phyloP scores from a whole-genome alignment of 2,888 invertebrate genomes.

The Tholera decimalis region DNA sequence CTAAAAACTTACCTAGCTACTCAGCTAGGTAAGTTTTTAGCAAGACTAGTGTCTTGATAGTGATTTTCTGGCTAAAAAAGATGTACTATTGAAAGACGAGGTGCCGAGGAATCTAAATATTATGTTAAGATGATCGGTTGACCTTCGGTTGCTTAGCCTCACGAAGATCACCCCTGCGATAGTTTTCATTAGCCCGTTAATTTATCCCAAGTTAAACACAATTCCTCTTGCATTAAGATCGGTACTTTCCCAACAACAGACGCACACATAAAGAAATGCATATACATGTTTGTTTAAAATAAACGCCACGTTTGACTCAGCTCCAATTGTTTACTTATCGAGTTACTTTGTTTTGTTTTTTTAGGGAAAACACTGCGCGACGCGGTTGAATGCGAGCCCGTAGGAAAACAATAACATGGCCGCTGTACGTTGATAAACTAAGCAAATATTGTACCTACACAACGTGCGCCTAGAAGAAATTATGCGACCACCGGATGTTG shows the following conservation, averaged over 20 bases:
- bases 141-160: too few species aligned
- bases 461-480: conserved; percentile 49
- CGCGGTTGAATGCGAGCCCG: conserved; percentile 65
- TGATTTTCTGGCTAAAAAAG: too few species aligned
- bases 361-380: conserved; percentile 76
- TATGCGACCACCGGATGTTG: conserved; percentile 51
- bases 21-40: too few species aligned
- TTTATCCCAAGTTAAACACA: conserved; percentile 10
- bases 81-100: too few species aligned
- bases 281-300: conserved; percentile 63
- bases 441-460: conserved; percentile 58
- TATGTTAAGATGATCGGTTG: too few species aligned
- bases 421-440: conserved; percentile 60
- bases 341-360: conserved; percentile 82
- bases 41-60: too few species aligned
- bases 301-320: conserved; percentile 70
- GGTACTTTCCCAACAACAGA: conserved; percentile 39
- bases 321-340: conserved; percentile 77
- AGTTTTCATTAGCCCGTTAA: background rate
- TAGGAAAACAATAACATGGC: conserved; percentile 68
- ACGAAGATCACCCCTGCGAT: too few species aligned
- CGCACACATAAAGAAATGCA: conserved; percentile 53
- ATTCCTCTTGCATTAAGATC: conserved; percentile 29
- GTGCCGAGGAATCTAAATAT: too few species aligned
- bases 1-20: too few species aligned